Base-by-base conservation (phyloP, 2,797 vertebrate species). In the Silurus lanzhouensis region DNA sequence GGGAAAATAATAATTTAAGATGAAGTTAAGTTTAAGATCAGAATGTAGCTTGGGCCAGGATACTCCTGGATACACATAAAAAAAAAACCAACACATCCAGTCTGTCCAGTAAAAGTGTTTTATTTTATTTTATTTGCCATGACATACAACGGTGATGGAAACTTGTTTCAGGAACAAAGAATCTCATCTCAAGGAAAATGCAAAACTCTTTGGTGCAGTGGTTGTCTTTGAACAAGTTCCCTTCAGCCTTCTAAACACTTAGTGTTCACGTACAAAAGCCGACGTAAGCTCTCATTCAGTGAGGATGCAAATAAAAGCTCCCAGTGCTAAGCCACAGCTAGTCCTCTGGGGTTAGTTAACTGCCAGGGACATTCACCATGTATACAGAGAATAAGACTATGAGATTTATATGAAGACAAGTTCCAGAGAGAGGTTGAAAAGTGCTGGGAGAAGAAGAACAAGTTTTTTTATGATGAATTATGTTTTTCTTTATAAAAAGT, bases 401-500 rank as follows among this genome's bases (percentile, higher is more conserved):
- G 15, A 60, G 60, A 27, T 58, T 55, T 70, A 70, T 70, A 55
- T 46, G 72, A 31, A 27, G 44, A 44, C 55, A 67, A 25, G 86
- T 67, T 46, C 48, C 66, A 66, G 70, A 79, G 17, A 72, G 81
- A 84, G 64, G 66, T 15, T n/a, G 52, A 60, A 61, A 58, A 57
- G 20, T n/a, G 58, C 48, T 75, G 70, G 66, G 15, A 58, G 27
- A 60, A 38, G 55, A 55, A 61, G 48, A 74, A 20, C 31, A 12
- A 10, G 6, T 52, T 7, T 52, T 46, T 46, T 71, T 46, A 12
- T 67, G 22, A 46, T 68, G 38, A 81, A 67, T 46, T 58, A 83
- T 76, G 72, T 38, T 68, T 80, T 85, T 76, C 61, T 67, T 27
- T 90, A 90, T 91, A 88, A 92, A 91, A 91, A 88, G 91, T 91